These are phyloP conservation scores for Heterohyrax brucei DNA, from an alignment of 2,797 vertebrate genomes.

Conservation along the genomic window DNA sequence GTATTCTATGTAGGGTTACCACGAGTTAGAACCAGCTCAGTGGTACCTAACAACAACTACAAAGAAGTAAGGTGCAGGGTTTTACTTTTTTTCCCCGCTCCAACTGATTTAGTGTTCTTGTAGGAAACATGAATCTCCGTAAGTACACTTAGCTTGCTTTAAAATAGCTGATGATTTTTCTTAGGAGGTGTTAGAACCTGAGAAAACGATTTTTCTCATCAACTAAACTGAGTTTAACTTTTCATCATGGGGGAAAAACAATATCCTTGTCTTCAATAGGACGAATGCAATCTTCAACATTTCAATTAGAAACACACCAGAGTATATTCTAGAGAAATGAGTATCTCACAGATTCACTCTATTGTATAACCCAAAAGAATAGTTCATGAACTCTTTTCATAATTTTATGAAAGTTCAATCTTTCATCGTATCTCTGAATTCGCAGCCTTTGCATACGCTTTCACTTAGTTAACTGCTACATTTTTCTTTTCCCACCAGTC, in stretches of 20 bases:
- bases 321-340: neutral
- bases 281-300: conserved; percentile 5
- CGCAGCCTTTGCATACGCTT: neutral
- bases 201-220: neutral
- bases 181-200: neutral
- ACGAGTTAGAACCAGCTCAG: neutral
- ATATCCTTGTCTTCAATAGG: neutral
- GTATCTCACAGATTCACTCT: neutral
- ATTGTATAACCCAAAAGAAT: neutral
- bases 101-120: neutral
- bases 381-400: neutral
- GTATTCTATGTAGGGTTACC: neutral
- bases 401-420: conserved; percentile 52
- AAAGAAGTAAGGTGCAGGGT: neutral
- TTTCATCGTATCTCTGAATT: neutral
- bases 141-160: neutral
- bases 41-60: neutral
- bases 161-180: conserved; percentile 34
- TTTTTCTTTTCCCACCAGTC: conserved; percentile 30
- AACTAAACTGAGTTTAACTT: conserved; percentile 46
- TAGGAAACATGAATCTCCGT: neutral
- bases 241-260: neutral
- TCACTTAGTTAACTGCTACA: neutral
- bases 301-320: neutral
- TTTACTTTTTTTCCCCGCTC: neutral